These are phyloP conservation scores for Alitta virens DNA, from an alignment of 2,888 invertebrate genomes.

Conservation along the genomic window DNA sequence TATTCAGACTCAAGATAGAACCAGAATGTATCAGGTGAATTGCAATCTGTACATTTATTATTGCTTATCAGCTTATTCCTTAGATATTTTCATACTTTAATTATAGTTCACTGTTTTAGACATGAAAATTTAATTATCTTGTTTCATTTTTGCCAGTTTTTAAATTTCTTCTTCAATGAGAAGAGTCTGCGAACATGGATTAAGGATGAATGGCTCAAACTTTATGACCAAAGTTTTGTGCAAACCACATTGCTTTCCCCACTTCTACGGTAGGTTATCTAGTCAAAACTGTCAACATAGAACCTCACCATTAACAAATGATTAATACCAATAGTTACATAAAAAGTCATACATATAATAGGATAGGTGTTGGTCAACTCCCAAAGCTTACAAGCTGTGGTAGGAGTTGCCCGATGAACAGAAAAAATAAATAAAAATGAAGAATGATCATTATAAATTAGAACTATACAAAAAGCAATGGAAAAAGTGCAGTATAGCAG, in stretches of 20 bases:
- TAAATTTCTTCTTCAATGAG: constrained; percentile 50
- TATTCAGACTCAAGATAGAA: constrained; percentile 44
- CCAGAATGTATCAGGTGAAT: constrained; percentile 53
- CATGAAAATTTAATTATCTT: neutral
- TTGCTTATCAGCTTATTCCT: neutral
- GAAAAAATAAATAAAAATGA: too few relatives aligned
- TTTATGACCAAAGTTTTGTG: constrained; percentile 51
- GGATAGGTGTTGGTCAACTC: too few relatives aligned
- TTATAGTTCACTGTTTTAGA: neutral
- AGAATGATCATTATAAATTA: too few relatives aligned
- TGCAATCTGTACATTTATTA: neutral
- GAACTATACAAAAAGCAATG: too few relatives aligned
- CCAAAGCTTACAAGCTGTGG: too few relatives aligned
- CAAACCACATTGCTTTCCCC: constrained; percentile 47
- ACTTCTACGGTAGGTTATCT: constrained; percentile 43
- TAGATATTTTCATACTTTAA: neutral
- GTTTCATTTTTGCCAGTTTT: constrained; percentile 45
- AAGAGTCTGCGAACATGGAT: constrained; percentile 51
- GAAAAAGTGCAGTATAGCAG: too few relatives aligned
- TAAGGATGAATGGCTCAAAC: constrained; percentile 51
- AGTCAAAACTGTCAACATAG: too few relatives aligned
- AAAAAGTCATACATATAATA: too few relatives aligned
- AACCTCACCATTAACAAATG: too few relatives aligned
- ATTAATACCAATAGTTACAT: too few relatives aligned
- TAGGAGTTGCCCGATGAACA: too few relatives aligned